Conservation (phyloP, 2,888 invertebrate species). For the Ophion ventricosus region DNA sequence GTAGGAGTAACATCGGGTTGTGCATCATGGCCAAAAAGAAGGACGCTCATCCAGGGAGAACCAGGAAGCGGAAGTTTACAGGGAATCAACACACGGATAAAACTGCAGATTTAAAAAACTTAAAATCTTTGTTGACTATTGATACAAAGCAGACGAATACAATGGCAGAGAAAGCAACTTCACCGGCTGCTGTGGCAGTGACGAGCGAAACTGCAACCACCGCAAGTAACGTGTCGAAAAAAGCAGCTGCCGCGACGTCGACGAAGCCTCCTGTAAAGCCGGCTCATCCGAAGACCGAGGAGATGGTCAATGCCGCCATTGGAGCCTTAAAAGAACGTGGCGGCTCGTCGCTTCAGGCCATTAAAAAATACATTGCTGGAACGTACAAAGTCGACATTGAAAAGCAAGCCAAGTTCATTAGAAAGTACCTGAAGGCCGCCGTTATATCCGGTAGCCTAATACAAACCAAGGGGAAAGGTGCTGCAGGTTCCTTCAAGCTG, state of each 20-base stretch:
- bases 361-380: constrained; percentile 86
- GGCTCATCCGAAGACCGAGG: constrained; percentile 83
- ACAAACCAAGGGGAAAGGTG: constrained; percentile 84
- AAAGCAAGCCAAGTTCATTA: constrained; percentile 85
- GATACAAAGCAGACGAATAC: too few relatives aligned
- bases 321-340: constrained; percentile 84
- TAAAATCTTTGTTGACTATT: too few relatives aligned
- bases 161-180: constrained; percentile 47
- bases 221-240: constrained; percentile 59
- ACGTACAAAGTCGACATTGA: constrained; percentile 86
- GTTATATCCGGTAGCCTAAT: constrained; percentile 84
- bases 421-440: constrained; percentile 85
- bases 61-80: too few relatives aligned
- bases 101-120: too few relatives aligned
- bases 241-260: constrained; percentile 69
- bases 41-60: too few relatives aligned
- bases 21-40: too few relatives aligned
- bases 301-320: constrained; percentile 86
- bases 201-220: constrained; percentile 2
- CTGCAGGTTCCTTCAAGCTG: constrained; percentile 84
- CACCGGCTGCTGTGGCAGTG: constrained; percentile 46
- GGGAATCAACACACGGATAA: too few relatives aligned
- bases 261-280: constrained; percentile 80
- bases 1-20: too few relatives aligned
- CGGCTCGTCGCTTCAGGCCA: constrained; percentile 85